phyloP scores from a whole-genome alignment of 1,140 invertebrate species.

The Dreissena rostriformis region DNA sequence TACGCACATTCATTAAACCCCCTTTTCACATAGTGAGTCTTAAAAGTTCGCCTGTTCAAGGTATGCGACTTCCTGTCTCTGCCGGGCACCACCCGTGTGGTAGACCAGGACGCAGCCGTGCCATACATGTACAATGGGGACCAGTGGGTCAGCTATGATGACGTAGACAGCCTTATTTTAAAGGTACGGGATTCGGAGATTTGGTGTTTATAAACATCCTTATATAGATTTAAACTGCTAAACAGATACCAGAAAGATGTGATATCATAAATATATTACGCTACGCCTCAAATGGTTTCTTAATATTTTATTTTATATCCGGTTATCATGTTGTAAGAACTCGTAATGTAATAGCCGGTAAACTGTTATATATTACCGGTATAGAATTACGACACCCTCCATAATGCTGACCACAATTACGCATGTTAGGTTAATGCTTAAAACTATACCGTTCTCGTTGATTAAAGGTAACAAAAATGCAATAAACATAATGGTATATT shows the following conservation, averaged over 20 bases:
- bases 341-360: neutral
- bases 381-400: no score
- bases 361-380: no score
- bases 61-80: constrained; percentile 61
- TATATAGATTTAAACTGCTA: neutral
- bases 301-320: neutral
- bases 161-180: constrained; percentile 87
- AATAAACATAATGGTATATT: no score
- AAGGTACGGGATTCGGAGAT: constrained; percentile 83
- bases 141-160: constrained; percentile 95
- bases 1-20: neutral
- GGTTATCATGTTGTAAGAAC: neutral
- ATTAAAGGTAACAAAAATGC: no score
- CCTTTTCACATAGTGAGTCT: neutral
- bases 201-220: neutral
- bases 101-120: constrained; percentile 88
- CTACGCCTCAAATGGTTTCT: neutral
- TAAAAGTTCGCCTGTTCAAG: constrained; percentile 10
- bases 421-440: no score
- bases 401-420: no score
- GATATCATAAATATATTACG: neutral
- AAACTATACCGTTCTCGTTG: no score
- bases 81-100: constrained; percentile 68
- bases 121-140: constrained; percentile 90
- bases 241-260: neutral